These are phyloP conservation scores for Oscheius myriophilus DNA, from an alignment of 2,888 invertebrate genomes.

Conservation along the genomic window DNA sequence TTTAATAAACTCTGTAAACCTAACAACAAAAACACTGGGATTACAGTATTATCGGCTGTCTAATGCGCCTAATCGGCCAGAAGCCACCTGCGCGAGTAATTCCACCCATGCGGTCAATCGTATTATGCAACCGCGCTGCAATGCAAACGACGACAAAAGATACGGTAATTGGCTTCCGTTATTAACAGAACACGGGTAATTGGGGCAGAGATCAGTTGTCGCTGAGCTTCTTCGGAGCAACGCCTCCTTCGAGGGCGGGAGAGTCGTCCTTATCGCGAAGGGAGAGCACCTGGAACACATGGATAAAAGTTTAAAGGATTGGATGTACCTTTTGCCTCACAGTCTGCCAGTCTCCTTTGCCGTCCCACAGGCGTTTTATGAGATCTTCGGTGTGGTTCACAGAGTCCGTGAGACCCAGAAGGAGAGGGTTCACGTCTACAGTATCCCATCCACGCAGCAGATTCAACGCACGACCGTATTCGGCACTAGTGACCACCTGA, in stretches of 20 bases:
- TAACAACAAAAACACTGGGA: too few relatives aligned
- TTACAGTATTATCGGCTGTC: too few relatives aligned
- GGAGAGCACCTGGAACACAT: slow-evolving; percentile 7
- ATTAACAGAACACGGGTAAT: neutral
- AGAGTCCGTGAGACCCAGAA: slow-evolving; percentile 42
- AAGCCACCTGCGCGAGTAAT: slow-evolving; percentile 20
- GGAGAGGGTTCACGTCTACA: slow-evolving; percentile 57
- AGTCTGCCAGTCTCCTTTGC: slow-evolving; percentile 25
- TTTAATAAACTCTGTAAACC: too few relatives aligned
- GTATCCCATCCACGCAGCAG: slow-evolving; percentile 59
- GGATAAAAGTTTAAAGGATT: neutral
- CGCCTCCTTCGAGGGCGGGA: neutral
- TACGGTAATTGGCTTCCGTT: neutral
- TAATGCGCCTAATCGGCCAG: slow-evolving; percentile 18
- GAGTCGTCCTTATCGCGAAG: neutral
- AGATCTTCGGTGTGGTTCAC: slow-evolving; percentile 48
- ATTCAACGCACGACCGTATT: slow-evolving; percentile 59
- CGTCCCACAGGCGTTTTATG: slow-evolving; percentile 53
- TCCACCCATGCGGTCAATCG: slow-evolving; percentile 26
- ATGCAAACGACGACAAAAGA: too few relatives aligned
- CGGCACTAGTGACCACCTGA: slow-evolving; percentile 52
- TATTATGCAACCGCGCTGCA: slow-evolving; percentile 11
- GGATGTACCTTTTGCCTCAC: slow-evolving; percentile 4
- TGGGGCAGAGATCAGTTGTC: slow-evolving; percentile 8
- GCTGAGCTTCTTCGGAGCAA: slow-evolving; percentile 6